Evolutionary conservation across 2,113 vertebrate species (phyloP).

Genomic region (Megaceryle torquata): DNA sequence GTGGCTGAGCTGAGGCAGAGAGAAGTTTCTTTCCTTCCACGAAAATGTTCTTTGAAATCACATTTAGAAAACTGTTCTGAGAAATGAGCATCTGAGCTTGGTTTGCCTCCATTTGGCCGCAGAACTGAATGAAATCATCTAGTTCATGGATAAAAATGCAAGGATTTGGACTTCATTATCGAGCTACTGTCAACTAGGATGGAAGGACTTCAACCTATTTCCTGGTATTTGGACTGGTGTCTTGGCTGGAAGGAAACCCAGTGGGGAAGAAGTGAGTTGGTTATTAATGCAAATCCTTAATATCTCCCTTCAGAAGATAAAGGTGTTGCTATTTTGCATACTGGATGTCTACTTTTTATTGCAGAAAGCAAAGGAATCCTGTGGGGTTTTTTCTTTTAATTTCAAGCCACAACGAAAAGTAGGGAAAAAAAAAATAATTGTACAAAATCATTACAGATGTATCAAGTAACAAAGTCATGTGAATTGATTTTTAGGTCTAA

Average conservation of each 20-base stretch:
- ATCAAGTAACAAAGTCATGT: not conserved
- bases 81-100: not conserved
- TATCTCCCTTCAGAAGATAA: constrained; percentile 21
- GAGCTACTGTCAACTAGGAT: constrained; percentile 1
- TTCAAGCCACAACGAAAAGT: not conserved
- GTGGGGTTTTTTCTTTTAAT: not conserved
- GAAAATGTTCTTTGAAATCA: not conserved
- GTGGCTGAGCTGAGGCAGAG: not conserved
- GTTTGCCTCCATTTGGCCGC: constrained; percentile 6
- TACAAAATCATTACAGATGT: not conserved
- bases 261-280: not conserved
- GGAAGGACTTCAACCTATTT: constrained; percentile 21
- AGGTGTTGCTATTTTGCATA: not conserved
- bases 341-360: not conserved
- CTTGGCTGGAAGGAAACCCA: not conserved
- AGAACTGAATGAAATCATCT: not conserved
- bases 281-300: constrained; percentile 45
- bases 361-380: not conserved
- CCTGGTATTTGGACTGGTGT: not conserved
- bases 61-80: not conserved
- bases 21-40: not conserved
- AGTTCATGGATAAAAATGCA: not conserved
- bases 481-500: not conserved
- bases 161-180: constrained; percentile 27
- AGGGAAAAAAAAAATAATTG: not conserved